phyloP scores from a whole-genome alignment of 2,888 invertebrate species.

The Stenichneumon culpator region DNA sequence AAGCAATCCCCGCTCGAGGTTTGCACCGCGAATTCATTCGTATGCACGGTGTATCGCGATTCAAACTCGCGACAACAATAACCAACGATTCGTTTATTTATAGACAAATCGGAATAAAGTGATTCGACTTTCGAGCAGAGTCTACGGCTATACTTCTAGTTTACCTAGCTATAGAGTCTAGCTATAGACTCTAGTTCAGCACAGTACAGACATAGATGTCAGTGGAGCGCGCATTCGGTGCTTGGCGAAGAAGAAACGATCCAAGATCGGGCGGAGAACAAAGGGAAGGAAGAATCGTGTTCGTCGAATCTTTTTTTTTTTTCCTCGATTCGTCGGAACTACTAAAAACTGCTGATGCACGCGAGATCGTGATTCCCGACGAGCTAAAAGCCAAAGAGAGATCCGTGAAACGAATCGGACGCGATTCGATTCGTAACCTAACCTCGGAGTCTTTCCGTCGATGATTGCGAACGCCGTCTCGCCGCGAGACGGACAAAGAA shows the following conservation, averaged over 20 bases:
- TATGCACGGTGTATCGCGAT: too few species aligned
- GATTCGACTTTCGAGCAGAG: not conserved
- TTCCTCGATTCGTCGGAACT: slow-evolving; percentile 10
- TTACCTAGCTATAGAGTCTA: too few species aligned
- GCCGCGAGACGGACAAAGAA: not conserved
- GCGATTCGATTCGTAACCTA: slow-evolving; percentile 7
- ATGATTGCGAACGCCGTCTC: not conserved
- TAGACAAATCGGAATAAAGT: slow-evolving; percentile 5
- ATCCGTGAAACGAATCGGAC: not conserved
- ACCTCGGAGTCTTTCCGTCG: not conserved
- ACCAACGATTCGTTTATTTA: slow-evolving; percentile 2
- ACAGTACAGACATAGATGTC: not conserved
- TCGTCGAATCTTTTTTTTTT: slow-evolving; percentile 6
- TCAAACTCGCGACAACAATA: not conserved
- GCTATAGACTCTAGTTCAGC: too few species aligned
- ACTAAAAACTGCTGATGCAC: slow-evolving; percentile 32
- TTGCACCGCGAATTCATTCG: too few species aligned
- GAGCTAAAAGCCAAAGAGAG: slow-evolving; percentile 20
- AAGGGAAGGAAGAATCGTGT: slow-evolving; percentile 11
- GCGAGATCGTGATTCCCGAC: slow-evolving; percentile 31
- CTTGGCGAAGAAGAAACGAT: not conserved
- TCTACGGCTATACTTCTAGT: not conserved
- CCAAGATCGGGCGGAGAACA: not conserved
- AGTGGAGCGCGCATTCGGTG: not conserved
- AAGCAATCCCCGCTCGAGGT: slow-evolving; percentile 30